Percentiles rank a stretch among this genome's conserved stretches.
Conservation (phyloP, 2,888 invertebrate species). For the Drosophila parthenogenetica region DNA sequence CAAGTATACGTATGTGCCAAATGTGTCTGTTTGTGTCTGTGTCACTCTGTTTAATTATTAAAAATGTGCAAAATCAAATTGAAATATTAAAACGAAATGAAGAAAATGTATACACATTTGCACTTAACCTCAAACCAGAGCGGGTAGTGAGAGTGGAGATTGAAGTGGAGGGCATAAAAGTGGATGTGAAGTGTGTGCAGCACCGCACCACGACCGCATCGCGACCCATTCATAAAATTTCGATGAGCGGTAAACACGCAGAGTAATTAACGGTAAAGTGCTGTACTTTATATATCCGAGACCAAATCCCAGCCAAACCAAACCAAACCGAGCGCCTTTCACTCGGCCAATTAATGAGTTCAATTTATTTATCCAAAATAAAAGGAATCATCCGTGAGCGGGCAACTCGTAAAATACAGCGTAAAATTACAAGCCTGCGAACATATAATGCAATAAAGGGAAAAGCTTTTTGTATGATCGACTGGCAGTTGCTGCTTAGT, state of each 20-base stretch:
- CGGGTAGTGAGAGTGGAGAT: too few relatives aligned
- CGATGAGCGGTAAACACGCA: conserved; percentile 78
- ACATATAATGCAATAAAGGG: conserved; percentile 36
- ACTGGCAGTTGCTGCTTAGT: conserved; percentile 2
- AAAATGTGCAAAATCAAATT: conserved; percentile 66
- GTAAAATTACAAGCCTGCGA: conserved; percentile 37
- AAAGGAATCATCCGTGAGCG: conserved; percentile 37
- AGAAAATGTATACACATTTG: conserved; percentile 56
- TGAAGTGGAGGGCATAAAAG: neutral
- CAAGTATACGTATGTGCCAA: conserved; percentile 5
- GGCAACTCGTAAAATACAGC: conserved; percentile 19
- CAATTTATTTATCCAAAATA: conserved; percentile 66
- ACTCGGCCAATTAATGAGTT: conserved; percentile 78
- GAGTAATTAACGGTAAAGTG: conserved; percentile 78
- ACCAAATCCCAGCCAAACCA: conserved; percentile 7
- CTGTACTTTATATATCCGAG: conserved; percentile 54
- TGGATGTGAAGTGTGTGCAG: too few relatives aligned
- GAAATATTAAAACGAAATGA: conserved; percentile 31
- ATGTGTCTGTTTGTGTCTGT: conserved; percentile 14
- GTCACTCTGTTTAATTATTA: conserved; percentile 60
- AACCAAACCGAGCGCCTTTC: conserved; percentile 43
- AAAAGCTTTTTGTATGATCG: neutral
- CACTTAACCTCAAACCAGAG: conserved; percentile 67
- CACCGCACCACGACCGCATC: conserved; percentile 5
- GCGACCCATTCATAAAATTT: conserved; percentile 71